Percentiles rank a stretch among this genome's conserved stretches.
Evolutionary conservation across 53 echinoderm and acorn worm species (phyloP).

Genomic region (Stichopus horrens): DNA sequence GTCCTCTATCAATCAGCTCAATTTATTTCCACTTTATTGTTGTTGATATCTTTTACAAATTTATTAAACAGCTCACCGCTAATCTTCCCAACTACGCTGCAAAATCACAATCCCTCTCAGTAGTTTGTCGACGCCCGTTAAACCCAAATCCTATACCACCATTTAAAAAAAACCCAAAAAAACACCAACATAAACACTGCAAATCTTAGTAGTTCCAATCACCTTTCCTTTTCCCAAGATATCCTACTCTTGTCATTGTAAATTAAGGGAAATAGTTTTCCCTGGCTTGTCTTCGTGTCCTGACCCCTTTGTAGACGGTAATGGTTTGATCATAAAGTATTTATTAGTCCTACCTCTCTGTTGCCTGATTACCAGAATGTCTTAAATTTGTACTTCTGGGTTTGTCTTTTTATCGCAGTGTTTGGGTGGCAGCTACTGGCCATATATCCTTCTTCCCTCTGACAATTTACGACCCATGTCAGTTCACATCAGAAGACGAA

Average conservation of each 20-base stretch:
- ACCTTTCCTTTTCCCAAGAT: not conserved
- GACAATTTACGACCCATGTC: slow-evolving; percentile 29
- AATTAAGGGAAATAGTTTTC: slow-evolving; percentile 1
- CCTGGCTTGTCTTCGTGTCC: not conserved
- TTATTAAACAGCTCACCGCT: too few species aligned
- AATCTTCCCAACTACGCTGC: too few species aligned
- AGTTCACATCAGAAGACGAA: slow-evolving; percentile 18
- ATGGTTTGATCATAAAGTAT: slow-evolving; percentile 17
- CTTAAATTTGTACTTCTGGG: not conserved
- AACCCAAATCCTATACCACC: too few species aligned
- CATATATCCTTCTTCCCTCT: not conserved
- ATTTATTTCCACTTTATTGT: too few species aligned
- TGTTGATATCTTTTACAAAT: too few species aligned
- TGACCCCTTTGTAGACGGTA: slow-evolving; percentile 17
- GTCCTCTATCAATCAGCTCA: too few species aligned
- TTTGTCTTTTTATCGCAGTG: not conserved
- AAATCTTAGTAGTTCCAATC: not conserved
- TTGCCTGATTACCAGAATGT: not conserved
- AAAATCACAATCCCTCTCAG: too few species aligned
- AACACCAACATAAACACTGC: not conserved
- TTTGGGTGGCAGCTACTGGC: slow-evolving; percentile 10
- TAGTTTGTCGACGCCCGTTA: too few species aligned
- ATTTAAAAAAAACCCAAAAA: too few species aligned
- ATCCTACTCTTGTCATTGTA: slow-evolving; percentile 24
- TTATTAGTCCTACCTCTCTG: not conserved